phyloP scores from a whole-genome alignment of 2,888 invertebrate genomes.

The Parnassius smintheus region DNA sequence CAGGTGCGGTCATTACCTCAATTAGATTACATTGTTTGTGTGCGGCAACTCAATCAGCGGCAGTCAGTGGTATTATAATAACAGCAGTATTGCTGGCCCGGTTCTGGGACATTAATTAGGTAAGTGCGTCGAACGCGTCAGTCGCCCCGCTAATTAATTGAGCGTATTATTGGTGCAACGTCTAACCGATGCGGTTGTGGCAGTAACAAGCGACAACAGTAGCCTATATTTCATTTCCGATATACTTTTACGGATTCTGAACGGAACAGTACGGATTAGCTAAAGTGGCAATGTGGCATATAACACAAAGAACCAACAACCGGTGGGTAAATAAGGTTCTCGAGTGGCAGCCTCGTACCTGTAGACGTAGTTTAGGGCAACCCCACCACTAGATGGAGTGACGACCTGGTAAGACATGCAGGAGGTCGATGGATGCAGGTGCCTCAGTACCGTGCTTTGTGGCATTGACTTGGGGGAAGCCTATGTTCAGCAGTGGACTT shows the following conservation, averaged over 20 bases:
- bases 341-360: no score
- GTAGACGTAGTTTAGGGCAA: no score
- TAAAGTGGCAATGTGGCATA: no score
- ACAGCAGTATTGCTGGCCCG: conserved; percentile 54
- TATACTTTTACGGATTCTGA: not conserved
- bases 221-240: not conserved
- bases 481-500: no score
- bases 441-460: no score
- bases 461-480: no score
- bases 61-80: conserved; percentile 58
- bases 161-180: conserved; percentile 68
- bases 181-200: conserved; percentile 54
- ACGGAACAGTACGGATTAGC: no score
- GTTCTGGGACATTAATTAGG: conserved; percentile 71
- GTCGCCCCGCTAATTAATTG: conserved; percentile 68
- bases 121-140: conserved; percentile 69
- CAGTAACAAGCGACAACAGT: conserved; percentile 26
- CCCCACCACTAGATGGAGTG: no score
- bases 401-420: no score
- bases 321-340: no score
- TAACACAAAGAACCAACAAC: no score
- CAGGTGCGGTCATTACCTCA: conserved; percentile 26
- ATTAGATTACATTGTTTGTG: conserved; percentile 49
- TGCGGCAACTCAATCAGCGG: conserved; percentile 58
- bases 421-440: no score